These are phyloP conservation scores for Leptopilina drosophilae DNA, from an alignment of 2,888 invertebrate genomes.

Conservation along the genomic window DNA sequence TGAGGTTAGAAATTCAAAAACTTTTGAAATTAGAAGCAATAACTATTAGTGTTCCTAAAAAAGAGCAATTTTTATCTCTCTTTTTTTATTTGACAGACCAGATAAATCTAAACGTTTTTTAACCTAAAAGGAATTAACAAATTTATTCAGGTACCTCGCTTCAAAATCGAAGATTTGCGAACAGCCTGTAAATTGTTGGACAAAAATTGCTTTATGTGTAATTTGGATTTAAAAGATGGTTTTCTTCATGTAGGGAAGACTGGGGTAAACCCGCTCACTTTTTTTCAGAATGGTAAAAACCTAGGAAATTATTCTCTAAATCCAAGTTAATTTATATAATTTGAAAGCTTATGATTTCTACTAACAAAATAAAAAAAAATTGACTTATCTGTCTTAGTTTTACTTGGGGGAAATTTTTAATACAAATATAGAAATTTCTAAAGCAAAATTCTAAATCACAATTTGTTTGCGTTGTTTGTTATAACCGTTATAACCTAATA, in stretches of 20 bases:
- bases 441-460: too few relatives aligned
- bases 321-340: too few relatives aligned
- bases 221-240: constrained; percentile 6
- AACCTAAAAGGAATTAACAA: neutral
- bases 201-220: neutral
- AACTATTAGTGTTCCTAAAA: neutral
- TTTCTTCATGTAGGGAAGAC: neutral
- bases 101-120: neutral
- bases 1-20: neutral
- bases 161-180: neutral
- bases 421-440: too few relatives aligned
- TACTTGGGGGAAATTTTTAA: too few relatives aligned
- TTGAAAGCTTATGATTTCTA: too few relatives aligned
- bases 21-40: neutral
- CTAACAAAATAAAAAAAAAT: too few relatives aligned
- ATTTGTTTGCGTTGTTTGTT: too few relatives aligned
- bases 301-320: too few relatives aligned
- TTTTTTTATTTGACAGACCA: neutral
- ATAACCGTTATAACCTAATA: too few relatives aligned
- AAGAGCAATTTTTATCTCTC: neutral
- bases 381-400: too few relatives aligned
- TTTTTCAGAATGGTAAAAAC: too few relatives aligned
- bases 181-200: neutral
- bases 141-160: neutral
- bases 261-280: too few relatives aligned